Conservation (phyloP, 2,113 vertebrate species). For the Gavialis gangeticus region DNA sequence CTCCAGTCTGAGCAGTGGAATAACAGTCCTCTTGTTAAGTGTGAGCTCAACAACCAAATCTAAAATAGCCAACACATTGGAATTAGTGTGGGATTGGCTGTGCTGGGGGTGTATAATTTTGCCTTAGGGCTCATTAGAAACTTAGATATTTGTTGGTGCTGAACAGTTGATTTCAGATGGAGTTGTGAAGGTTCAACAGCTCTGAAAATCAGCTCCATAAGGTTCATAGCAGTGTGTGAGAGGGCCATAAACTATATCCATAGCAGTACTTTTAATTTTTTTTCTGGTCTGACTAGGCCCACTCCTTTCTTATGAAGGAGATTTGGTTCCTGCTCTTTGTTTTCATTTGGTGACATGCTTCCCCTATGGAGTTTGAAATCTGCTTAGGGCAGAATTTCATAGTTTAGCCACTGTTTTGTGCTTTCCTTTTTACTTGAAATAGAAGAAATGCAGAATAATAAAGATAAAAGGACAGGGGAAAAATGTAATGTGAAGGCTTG, state of each 20-base stretch:
- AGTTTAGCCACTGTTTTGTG: not conserved
- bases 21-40: not conserved
- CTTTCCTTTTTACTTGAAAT: not conserved
- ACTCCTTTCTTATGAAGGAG: not conserved
- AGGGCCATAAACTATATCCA: not conserved
- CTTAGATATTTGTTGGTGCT: not conserved
- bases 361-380: not conserved
- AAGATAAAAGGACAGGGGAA: not conserved
- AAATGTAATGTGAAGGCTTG: not conserved
- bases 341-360: constrained; percentile 9
- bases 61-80: not conserved
- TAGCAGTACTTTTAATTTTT: not conserved
- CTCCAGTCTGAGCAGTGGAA: not conserved
- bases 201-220: not conserved
- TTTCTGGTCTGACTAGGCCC: accelerated
- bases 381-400: not conserved
- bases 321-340: not conserved
- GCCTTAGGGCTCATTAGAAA: not conserved
- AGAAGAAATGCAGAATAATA: not conserved
- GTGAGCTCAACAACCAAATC: not conserved
- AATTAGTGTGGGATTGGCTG: not conserved
- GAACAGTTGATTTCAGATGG: not conserved
- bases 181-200: not conserved
- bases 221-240: accelerated
- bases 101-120: too few relatives aligned